Percentiles rank a stretch among this genome's conserved stretches.
Evolutionary conservation across 2,797 vertebrate genomes (phyloP).

Genomic region (Garrulus glandarius): DNA sequence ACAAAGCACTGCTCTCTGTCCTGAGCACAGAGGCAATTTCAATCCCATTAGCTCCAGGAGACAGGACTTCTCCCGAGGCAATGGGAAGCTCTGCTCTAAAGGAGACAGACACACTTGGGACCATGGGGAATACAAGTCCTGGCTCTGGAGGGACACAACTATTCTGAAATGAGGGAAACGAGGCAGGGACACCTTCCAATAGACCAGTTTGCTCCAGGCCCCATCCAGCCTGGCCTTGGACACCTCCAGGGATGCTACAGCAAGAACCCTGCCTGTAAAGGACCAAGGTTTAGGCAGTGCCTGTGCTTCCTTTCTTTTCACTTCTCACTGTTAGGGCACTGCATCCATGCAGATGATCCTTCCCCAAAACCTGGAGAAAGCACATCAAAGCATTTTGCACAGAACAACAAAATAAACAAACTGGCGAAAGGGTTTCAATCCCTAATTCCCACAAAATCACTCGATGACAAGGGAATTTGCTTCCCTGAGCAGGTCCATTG

Average conservation of each 20-base stretch:
- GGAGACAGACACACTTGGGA: background rate
- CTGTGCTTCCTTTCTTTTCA: background rate
- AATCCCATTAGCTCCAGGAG: background rate
- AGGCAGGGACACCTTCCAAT: background rate
- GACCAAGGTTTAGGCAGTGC: background rate
- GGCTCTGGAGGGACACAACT: background rate
- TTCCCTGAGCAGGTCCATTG: background rate
- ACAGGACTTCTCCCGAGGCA: background rate
- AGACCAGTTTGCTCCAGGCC: background rate
- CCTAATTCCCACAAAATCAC: background rate
- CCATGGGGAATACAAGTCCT: rapidly evolving
- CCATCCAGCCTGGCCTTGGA: rapidly evolving
- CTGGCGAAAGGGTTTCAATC: background rate
- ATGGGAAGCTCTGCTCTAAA: background rate
- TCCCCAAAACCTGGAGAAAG: background rate
- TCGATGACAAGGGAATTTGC: background rate
- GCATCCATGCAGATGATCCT: background rate
- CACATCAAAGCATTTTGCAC: background rate
- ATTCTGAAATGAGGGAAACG: background rate
- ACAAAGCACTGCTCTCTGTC: background rate
- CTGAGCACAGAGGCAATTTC: background rate
- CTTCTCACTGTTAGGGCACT: background rate
- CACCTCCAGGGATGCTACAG: background rate
- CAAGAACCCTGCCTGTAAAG: background rate
- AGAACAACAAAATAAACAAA: background rate